A percentile compares a stretch with the other conserved stretches of the same genome.
These are phyloP conservation scores for Poeciliopsis presidionis DNA, from an alignment of 2,797 vertebrate genomes.

Conservation along the genomic window DNA sequence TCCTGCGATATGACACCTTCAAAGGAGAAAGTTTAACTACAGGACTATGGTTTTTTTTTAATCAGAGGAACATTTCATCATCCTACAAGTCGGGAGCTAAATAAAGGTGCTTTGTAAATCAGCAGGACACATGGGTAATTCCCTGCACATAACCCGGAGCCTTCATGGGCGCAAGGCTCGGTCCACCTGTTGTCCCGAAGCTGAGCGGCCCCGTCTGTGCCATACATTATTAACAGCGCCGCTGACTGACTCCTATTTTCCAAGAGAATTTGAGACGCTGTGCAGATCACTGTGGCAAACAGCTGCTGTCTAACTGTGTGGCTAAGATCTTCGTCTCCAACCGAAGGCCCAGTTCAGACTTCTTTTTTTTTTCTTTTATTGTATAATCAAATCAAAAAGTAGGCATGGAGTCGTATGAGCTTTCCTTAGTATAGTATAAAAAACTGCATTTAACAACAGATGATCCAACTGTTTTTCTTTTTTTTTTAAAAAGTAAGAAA, in stretches of 20 bases:
- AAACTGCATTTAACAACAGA: not conserved
- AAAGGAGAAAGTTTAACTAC: constrained; percentile 34
- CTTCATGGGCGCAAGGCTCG: constrained; percentile 62
- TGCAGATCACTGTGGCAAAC: constrained; percentile 72
- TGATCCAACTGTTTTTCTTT: not conserved
- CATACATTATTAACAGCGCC: constrained; percentile 79
- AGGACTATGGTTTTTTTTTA: constrained; percentile 36
- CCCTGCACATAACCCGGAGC: constrained; percentile 62
- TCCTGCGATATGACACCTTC: constrained; percentile 9
- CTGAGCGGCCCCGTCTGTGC: constrained; percentile 60
- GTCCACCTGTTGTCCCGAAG: constrained; percentile 79
- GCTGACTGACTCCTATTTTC: constrained; percentile 78
- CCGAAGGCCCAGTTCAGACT: constrained; percentile 4
- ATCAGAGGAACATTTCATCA: constrained; percentile 44
- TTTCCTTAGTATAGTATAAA: not conserved
- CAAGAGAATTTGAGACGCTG: constrained; percentile 78
- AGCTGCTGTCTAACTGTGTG: constrained; percentile 68
- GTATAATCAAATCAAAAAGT: constrained; percentile 1
- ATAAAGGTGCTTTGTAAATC: constrained; percentile 83
- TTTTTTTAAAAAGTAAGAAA: not conserved
- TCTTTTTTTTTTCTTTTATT: not conserved
- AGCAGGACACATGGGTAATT: constrained; percentile 75
- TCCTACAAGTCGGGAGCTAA: constrained; percentile 67
- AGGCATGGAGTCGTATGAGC: not conserved
- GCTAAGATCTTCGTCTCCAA: constrained; percentile 54